phyloP scores from a whole-genome alignment of 2,888 invertebrate genomes.

The Drosophila mimica region DNA sequence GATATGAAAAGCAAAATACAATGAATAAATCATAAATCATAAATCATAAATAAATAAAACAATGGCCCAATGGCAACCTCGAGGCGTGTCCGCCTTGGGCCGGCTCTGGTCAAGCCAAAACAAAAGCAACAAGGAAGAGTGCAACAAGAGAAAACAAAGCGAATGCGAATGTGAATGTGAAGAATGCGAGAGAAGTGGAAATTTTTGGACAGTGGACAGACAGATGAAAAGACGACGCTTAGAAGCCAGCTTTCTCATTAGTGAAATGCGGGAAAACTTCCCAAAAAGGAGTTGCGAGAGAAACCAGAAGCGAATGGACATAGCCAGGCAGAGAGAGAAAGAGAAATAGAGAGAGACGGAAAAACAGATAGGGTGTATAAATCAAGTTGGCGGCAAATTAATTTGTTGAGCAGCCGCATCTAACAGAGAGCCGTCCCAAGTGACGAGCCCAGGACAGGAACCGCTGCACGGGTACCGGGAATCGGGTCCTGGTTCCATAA shows the following conservation, averaged over 20 bases:
- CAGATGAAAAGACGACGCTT: conserved; percentile 4
- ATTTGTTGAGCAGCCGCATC: conserved; percentile 51
- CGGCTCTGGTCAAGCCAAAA: conserved; percentile 49
- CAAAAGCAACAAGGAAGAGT: conserved; percentile 16
- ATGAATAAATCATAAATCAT: conserved; percentile 52
- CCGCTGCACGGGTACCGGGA: neutral
- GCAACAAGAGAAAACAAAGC: conserved; percentile 1
- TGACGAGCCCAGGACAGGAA: neutral
- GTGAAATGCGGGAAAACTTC: conserved; percentile 19
- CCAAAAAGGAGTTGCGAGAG: neutral
- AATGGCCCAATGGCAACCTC: conserved; percentile 17
- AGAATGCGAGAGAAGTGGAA: conserved; percentile 21
- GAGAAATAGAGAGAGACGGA: neutral
- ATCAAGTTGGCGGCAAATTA: conserved; percentile 70
- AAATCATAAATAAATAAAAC: neutral
- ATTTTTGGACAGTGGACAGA: conserved; percentile 40
- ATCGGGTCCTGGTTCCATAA: conserved; percentile 10
- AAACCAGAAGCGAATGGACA: neutral
- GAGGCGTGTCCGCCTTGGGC: conserved; percentile 36
- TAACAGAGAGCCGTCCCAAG: conserved; percentile 20
- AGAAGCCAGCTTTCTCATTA: conserved; percentile 28
- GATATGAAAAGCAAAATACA: conserved; percentile 44
- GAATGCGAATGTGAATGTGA: neutral
- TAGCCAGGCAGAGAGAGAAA: neutral
- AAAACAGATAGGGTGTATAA: conserved; percentile 2